Evolutionary conservation across 2,797 vertebrate species (phyloP).

Genomic region (Cetoscarus ocellatus): DNA sequence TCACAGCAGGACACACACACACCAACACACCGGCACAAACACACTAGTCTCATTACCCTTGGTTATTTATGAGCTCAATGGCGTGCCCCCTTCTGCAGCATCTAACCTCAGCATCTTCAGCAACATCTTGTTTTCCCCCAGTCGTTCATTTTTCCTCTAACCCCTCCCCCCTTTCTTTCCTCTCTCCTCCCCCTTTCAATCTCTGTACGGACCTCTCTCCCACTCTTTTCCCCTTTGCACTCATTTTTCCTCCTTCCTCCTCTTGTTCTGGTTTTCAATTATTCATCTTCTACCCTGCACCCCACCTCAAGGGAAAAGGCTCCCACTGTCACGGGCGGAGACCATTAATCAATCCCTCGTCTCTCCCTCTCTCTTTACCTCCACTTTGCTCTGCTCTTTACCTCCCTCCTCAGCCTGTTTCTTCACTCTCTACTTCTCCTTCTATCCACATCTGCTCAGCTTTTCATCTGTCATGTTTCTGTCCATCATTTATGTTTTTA

Average conservation of each 20-base stretch:
- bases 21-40: constrained; percentile 5
- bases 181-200: constrained; percentile 1
- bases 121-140: constrained; percentile 60
- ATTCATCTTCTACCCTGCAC: constrained; percentile 76
- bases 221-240: constrained; percentile 33
- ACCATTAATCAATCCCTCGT: constrained; percentile 87
- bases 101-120: constrained; percentile 70
- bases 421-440: constrained; percentile 30
- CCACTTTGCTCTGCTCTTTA: constrained; percentile 34
- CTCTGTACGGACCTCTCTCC: constrained; percentile 19
- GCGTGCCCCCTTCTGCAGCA: constrained; percentile 44
- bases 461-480: constrained; percentile 43
- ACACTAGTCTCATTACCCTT: constrained; percentile 70
- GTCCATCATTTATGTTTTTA: constrained; percentile 61
- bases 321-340: constrained; percentile 83
- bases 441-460: constrained; percentile 21
- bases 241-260: constrained; percentile 46
- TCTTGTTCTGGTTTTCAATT: constrained; percentile 77
- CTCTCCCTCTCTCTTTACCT: constrained; percentile 49
- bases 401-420: constrained; percentile 29
- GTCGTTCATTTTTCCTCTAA: constrained; percentile 25
- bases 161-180: background rate
- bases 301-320: constrained; percentile 79
- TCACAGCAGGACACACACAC: constrained; percentile 19
- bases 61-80: constrained; percentile 81